These are phyloP conservation scores for Hemistola chrysoprasaria DNA, from an alignment of 2,888 invertebrate species.

Conservation along the genomic window DNA sequence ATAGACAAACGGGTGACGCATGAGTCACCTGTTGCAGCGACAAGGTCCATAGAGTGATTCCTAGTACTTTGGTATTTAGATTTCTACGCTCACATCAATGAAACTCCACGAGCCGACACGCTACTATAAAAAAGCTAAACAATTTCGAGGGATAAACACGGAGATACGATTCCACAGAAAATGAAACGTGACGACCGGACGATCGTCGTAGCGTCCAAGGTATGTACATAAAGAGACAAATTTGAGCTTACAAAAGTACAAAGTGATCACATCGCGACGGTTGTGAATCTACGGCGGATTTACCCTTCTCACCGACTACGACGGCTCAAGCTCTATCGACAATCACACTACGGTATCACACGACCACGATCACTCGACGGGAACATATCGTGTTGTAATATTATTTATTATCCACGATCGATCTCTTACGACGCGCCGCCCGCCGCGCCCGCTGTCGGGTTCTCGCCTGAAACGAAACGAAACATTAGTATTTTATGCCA, in stretches of 20 bases:
- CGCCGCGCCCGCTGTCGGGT: constrained; percentile 41
- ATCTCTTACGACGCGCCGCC: constrained; percentile 56
- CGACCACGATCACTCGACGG: constrained; percentile 64
- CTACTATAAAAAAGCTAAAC: constrained; percentile 47
- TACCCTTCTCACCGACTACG: constrained; percentile 76
- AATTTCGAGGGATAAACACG: constrained; percentile 37
- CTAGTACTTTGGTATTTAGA: no score
- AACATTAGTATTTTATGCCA: not conserved
- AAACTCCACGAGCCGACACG: no score
- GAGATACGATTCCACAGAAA: constrained; percentile 37
- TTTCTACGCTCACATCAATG: no score
- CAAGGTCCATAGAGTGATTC: no score
- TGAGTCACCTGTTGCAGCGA: no score
- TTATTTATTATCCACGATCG: constrained; percentile 40
- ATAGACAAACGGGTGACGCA: no score
- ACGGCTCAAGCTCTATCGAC: constrained; percentile 75
- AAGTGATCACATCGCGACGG: constrained; percentile 78
- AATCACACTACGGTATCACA: constrained; percentile 75
- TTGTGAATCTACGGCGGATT: constrained; percentile 74
- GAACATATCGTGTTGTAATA: constrained; percentile 63
- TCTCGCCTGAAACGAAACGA: constrained; percentile 38
- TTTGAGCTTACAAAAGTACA: constrained; percentile 81
- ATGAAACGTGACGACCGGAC: constrained; percentile 51
- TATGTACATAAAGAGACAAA: constrained; percentile 76
- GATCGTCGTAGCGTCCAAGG: constrained; percentile 56